Conservation (phyloP, 2,888 invertebrate genomes). For the Caenorhabditis sp. region DNA sequence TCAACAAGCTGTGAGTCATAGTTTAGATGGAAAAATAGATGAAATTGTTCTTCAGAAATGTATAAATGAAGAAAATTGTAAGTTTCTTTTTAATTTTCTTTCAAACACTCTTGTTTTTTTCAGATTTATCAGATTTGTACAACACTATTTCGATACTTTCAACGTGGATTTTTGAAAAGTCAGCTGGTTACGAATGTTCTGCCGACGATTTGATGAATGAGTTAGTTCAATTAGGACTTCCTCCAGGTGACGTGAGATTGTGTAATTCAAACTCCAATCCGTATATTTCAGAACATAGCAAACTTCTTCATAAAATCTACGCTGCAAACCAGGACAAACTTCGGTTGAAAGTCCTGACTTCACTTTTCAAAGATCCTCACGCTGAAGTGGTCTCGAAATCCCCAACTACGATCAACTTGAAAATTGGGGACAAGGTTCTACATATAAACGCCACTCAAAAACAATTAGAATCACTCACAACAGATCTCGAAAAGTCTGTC, state of each 20-base stretch:
- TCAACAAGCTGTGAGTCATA: not conserved
- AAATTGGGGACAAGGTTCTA: not conserved
- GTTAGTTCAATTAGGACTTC: slow-evolving; percentile 26
- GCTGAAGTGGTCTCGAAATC: slow-evolving; percentile 3
- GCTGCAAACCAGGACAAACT: not conserved
- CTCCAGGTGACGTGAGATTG: not conserved
- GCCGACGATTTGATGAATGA: slow-evolving; percentile 27
- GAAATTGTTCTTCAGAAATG: not conserved
- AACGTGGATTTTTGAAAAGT: slow-evolving; percentile 21
- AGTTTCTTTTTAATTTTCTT: not conserved
- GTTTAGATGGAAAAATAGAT: not conserved
- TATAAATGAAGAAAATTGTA: not conserved
- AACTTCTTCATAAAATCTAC: not conserved
- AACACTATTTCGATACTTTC: not conserved
- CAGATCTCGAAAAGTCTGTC: not conserved
- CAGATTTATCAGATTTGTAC: not conserved
- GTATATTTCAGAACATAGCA: slow-evolving; percentile 2
- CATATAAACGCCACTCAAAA: not conserved
- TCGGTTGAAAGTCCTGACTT: not conserved
- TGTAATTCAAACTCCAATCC: too few relatives aligned
- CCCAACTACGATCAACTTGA: not conserved
- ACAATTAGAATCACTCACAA: not conserved
- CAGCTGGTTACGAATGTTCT: slow-evolving; percentile 29
- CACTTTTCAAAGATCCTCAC: not conserved
- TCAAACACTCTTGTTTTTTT: not conserved